Conservation (phyloP, 2,113 vertebrate genomes). For the Cairina moschata region DNA sequence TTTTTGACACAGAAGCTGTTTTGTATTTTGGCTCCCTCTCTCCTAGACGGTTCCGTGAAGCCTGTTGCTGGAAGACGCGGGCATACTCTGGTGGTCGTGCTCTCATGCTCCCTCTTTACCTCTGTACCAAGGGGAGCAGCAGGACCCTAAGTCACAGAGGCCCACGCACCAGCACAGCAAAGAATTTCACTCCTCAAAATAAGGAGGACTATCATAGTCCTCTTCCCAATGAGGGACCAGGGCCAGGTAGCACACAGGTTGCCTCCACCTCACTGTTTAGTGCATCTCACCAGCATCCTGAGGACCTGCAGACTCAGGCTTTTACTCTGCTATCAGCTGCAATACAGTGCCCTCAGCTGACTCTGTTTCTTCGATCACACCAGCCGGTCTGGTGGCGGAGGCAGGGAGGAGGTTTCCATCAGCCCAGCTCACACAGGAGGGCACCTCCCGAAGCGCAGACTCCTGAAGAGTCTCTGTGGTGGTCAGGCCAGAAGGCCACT, state of each 20-base stretch:
- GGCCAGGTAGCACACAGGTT: rapidly evolving
- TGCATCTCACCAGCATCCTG: neutral
- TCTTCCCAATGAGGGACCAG: neutral
- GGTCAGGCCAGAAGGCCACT: neutral
- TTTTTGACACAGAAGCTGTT: neutral
- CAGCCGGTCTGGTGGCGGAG: neutral
- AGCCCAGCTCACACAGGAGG: neutral
- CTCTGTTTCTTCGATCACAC: neutral
- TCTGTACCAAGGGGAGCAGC: neutral
- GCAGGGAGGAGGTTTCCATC: neutral
- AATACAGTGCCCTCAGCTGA: neutral
- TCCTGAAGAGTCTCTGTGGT: neutral
- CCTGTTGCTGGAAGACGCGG: neutral
- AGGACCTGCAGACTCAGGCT: neutral
- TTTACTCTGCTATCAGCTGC: neutral
- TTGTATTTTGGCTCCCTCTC: neutral
- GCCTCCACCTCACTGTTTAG: neutral
- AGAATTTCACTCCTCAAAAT: neutral
- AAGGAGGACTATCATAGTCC: neutral
- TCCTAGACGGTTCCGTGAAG: neutral
- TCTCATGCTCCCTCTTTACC: neutral
- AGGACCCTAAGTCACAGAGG: neutral
- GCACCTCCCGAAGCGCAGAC: neutral
- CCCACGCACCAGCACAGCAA: neutral
- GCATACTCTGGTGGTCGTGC: neutral